Conservation (phyloP, 2,113 vertebrate species). For the Rhinolophus ferrumequinum region DNA sequence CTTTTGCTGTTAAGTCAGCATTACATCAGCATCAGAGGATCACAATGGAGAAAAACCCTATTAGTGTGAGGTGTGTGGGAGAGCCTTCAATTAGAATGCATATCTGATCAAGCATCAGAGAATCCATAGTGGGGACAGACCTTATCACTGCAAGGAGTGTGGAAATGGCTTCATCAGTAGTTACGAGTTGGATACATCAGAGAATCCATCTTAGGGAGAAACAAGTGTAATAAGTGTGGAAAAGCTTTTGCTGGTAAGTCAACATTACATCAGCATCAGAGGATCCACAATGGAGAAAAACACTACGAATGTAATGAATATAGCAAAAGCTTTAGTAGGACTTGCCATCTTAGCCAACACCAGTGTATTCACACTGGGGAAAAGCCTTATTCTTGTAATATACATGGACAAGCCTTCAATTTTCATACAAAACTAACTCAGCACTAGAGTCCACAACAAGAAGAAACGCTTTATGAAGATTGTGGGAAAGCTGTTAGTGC, state of each 20-base stretch:
- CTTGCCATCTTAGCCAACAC: constrained; percentile 49
- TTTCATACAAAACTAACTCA: constrained; percentile 34
- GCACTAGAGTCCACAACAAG: constrained; percentile 52
- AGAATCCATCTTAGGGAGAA: too few relatives aligned
- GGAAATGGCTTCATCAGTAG: too few relatives aligned
- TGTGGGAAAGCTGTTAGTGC: constrained; percentile 35
- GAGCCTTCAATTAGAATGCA: too few relatives aligned
- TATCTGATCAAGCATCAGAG: too few relatives aligned
- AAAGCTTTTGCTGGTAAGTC: too few relatives aligned
- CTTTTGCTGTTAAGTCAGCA: constrained; percentile 39
- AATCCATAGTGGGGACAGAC: too few relatives aligned
- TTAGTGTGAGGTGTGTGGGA: neutral
- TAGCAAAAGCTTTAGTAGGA: constrained; percentile 44
- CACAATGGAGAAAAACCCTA: constrained; percentile 60
- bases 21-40: constrained; percentile 56
- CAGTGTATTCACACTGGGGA: constrained; percentile 52
- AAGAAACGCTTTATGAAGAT: constrained; percentile 28
- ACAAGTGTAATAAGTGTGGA: neutral
- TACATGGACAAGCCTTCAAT: constrained; percentile 52
- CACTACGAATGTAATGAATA: constrained; percentile 27
- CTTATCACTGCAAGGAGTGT: too few relatives aligned
- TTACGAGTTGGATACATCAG: too few relatives aligned
- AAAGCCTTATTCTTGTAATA: constrained; percentile 55
- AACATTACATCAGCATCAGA: too few relatives aligned
- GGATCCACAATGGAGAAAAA: too few relatives aligned